phyloP scores from a whole-genome alignment of 2,888 invertebrate species.

The Trissolcus brochymenae region DNA sequence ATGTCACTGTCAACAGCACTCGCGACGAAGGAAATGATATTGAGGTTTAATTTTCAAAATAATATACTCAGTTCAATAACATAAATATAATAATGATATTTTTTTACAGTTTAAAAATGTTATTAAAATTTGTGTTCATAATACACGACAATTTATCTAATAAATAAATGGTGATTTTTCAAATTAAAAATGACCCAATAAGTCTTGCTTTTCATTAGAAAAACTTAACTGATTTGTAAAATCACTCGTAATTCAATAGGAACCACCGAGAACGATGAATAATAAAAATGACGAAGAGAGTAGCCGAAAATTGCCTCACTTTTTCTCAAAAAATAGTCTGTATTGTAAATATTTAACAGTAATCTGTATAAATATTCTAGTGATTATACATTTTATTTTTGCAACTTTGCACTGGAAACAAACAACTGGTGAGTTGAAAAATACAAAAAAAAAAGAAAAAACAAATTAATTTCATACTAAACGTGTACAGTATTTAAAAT shows the following conservation, averaged over 20 bases:
- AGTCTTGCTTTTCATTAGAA: background rate
- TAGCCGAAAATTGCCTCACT: background rate
- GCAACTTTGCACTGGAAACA: conserved; percentile 1
- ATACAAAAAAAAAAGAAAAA: background rate
- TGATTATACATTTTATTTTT: background rate
- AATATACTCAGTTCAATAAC: too few relatives aligned
- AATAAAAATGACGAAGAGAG: background rate
- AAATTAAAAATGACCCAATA: too few relatives aligned
- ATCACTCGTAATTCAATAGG: background rate
- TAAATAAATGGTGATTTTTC: too few relatives aligned
- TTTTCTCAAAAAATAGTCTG: background rate
- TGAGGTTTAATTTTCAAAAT: too few relatives aligned
- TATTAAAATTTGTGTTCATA: too few relatives aligned
- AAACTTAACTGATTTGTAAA: background rate
- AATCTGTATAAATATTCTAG: background rate
- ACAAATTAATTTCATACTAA: too few relatives aligned
- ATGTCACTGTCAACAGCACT: too few relatives aligned
- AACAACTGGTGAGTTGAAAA: background rate
- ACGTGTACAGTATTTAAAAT: too few relatives aligned
- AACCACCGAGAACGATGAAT: background rate
- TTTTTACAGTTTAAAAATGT: too few relatives aligned
- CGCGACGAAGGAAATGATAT: too few relatives aligned
- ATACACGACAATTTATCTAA: too few relatives aligned
- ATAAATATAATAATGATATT: too few relatives aligned
- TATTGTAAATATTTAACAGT: background rate